Conservation (phyloP, 2,113 vertebrate genomes). For the Calypte anna region DNA sequence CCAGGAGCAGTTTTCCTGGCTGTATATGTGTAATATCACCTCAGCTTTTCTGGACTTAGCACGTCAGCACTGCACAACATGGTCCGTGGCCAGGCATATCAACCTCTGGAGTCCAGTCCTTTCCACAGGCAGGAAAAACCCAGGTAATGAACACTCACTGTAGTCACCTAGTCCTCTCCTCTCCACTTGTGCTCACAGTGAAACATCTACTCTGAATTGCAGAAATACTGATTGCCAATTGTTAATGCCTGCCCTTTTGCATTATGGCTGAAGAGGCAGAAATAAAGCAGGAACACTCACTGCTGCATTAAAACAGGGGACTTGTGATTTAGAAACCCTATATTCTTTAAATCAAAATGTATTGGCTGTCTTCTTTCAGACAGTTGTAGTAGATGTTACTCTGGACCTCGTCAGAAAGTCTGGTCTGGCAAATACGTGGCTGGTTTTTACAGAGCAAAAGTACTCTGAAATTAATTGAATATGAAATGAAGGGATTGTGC, state of each 20-base stretch:
- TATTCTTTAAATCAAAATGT: not conserved
- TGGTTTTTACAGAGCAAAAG: not conserved
- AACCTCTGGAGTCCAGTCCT: not conserved
- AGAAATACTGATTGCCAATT: not conserved
- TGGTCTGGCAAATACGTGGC: not conserved
- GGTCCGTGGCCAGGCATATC: slow-evolving; percentile 43
- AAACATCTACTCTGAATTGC: not conserved
- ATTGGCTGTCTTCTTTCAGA: not conserved
- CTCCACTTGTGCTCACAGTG: not conserved
- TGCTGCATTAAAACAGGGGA: not conserved
- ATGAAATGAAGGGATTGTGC: not conserved
- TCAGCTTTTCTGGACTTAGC: slow-evolving; percentile 63
- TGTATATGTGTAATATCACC: slow-evolving; percentile 71
- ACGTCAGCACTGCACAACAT: not conserved
- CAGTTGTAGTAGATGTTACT: not conserved
- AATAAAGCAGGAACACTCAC: not conserved
- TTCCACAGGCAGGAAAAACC: not conserved
- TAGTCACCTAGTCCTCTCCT: not conserved
- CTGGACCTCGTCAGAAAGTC: not conserved
- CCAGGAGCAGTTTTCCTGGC: slow-evolving; percentile 68
- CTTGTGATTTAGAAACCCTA: slow-evolving; percentile 2
- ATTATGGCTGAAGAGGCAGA: not conserved
- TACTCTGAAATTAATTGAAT: not conserved
- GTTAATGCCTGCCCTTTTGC: not conserved
- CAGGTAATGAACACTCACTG: not conserved